Evolutionary conservation across 2,888 invertebrate genomes (phyloP), one percentile per base, ranked within the genome.

Genomic region (Bellardia pandia): DNA sequence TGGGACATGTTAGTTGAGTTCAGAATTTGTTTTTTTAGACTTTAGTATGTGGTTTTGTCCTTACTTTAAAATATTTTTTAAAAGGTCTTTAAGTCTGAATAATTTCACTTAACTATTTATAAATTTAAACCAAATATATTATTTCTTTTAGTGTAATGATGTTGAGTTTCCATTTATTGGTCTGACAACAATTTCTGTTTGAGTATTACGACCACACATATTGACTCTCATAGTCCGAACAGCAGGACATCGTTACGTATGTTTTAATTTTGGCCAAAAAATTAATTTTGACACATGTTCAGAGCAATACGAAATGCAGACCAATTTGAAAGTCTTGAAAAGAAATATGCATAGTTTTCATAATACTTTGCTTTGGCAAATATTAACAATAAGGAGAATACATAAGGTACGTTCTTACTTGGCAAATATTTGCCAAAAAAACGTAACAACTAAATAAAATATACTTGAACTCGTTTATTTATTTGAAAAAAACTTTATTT

Each of bases 251-350:
- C 92, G 88, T 77, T 42, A 75, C 58, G 53, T 69, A 76, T 83
- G 78, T 79, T 83, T 83, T 79, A 77, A 66, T 82, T 88, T 89
- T 89, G 89, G 91, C 92, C 93, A 93, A 93, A 93, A 92, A 93
- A 93, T 93, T 93, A 93, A 93, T 93, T 93, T 93, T 91, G 93
- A 93, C 93, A 93, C 93, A 93, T 93, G 93, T 93, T 91, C 93
- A 92, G 89, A 89, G 86, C 86, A 88, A 42, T 9, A 42, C 3
- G 42, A 7, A 9, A 42, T 42, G 6, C 7, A 42, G 56, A 72
- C 58, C 77, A 75, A 72, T 86, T 86, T 45, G 74, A 78, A 72
- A 84, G 78, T 40, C 51, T 45, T 16, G 13, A 45, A 64, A 56
- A 30, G 3, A 13, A 68, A 75, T 58, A 45, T 45, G 23, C 74